These are phyloP conservation scores for Dendrocincla tyrannina DNA, from an alignment of 2,797 vertebrate species.

Conservation along the genomic window DNA sequence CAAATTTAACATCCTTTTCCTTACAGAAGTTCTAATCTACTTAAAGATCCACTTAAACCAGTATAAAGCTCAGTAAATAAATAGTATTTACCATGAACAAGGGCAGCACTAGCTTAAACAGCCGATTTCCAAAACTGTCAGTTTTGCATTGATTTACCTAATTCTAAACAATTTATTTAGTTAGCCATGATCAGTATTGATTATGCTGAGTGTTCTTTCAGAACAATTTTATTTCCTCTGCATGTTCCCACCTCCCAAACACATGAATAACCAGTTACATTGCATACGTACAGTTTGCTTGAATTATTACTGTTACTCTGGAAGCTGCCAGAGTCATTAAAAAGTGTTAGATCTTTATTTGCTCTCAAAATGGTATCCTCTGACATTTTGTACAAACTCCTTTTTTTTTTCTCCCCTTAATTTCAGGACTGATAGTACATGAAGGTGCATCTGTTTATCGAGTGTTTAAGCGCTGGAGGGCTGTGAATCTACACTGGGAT, in stretches of 20 bases:
- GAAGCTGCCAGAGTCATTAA: neutral
- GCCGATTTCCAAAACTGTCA: neutral
- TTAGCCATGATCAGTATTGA: neutral
- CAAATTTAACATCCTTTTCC: neutral
- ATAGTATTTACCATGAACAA: neutral
- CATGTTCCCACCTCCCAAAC: neutral
- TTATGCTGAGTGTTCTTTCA: neutral
- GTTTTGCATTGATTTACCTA: neutral
- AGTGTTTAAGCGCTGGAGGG: constrained; percentile 92
- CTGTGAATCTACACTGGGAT: constrained; percentile 93
- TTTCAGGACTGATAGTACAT: constrained; percentile 88
- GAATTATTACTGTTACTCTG: neutral
- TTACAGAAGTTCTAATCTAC: neutral
- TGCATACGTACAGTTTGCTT: neutral
- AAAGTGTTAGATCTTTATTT: neutral
- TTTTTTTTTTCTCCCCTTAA: neutral
- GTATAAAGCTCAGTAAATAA: neutral
- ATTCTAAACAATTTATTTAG: neutral
- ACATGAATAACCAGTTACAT: neutral
- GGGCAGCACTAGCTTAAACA: neutral
- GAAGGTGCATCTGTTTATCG: constrained; percentile 92
- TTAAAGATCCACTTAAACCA: neutral
- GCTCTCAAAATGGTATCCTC: neutral
- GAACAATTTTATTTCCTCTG: neutral
- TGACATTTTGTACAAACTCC: neutral